Percentiles rank a stretch among this genome's conserved stretches.
Conservation (phyloP, 2,888 invertebrate species). For the Aphodius sticticus region DNA sequence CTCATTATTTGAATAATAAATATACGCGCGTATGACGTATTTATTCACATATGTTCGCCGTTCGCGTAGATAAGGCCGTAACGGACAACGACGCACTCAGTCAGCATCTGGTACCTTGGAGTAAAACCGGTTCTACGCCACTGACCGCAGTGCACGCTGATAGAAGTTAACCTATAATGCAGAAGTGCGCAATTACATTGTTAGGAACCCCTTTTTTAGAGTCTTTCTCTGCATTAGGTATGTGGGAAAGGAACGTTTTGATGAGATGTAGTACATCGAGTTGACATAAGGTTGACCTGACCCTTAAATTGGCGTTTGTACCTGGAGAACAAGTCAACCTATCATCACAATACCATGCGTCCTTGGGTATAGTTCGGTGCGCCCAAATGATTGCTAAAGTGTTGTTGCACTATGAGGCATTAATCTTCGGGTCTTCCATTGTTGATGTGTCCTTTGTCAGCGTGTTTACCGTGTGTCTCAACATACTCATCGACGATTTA, state of each 20-base stretch:
- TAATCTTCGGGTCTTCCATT: not conserved
- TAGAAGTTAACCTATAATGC: too few species aligned
- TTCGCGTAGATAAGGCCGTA: not conserved
- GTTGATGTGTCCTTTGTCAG: not conserved
- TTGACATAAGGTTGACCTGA: not conserved
- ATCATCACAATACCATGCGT: not conserved
- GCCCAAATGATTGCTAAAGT: not conserved
- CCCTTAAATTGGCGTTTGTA: not conserved
- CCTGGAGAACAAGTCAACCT: not conserved
- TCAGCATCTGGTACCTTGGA: not conserved
- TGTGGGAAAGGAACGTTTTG: too few species aligned
- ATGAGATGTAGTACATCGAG: not conserved
- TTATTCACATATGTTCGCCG: not conserved
- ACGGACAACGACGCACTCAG: not conserved
- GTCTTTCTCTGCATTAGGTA: too few species aligned
- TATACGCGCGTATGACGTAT: not conserved
- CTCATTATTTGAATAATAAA: not conserved
- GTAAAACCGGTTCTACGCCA: conserved; percentile 4
- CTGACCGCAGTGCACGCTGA: not conserved
- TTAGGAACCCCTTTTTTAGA: too few species aligned
- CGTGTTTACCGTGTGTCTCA: not conserved
- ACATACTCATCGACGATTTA: not conserved
- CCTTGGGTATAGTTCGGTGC: not conserved
- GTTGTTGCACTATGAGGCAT: not conserved
- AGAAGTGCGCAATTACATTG: too few species aligned